A percentile compares a stretch with the other conserved stretches of the same genome.
Conservation (phyloP, 2,113 vertebrate genomes). For the Erythrocercus mccallii region DNA sequence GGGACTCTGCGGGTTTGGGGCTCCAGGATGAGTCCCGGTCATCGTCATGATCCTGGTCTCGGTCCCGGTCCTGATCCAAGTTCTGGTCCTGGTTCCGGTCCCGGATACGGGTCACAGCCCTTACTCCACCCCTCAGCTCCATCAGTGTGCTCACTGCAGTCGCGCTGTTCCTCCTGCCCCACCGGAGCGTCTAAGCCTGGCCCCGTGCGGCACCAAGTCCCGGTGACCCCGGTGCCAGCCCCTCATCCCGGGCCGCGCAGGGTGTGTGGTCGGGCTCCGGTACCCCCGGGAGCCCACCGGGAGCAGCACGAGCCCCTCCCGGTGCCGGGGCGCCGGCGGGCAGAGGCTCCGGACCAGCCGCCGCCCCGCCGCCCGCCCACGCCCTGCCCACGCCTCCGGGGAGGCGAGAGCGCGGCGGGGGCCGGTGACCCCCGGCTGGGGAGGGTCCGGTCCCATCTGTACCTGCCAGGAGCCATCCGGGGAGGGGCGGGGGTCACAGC, state of each 20-base stretch:
- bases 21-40: background rate
- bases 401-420: background rate
- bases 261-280: background rate
- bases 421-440: background rate
- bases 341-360: background rate
- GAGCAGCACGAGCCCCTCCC: background rate
- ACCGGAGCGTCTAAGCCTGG: background rate
- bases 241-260: accelerated
- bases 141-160: background rate
- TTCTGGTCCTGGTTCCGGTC: background rate
- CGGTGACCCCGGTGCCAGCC: background rate
- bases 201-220: background rate
- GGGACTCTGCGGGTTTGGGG: background rate
- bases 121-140: background rate
- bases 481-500: constrained; percentile 29
- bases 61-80: background rate
- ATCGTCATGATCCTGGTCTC: background rate
- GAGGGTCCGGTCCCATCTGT: background rate
- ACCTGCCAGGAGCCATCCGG: constrained; percentile 37
- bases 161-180: accelerated
- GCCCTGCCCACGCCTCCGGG: background rate
- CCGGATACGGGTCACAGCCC: background rate
- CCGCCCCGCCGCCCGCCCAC: background rate
- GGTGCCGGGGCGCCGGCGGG: background rate
- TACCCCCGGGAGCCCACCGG: too few species aligned